Base-by-base conservation (phyloP, 2,888 invertebrate species). In the Maniola hyperantus region DNA sequence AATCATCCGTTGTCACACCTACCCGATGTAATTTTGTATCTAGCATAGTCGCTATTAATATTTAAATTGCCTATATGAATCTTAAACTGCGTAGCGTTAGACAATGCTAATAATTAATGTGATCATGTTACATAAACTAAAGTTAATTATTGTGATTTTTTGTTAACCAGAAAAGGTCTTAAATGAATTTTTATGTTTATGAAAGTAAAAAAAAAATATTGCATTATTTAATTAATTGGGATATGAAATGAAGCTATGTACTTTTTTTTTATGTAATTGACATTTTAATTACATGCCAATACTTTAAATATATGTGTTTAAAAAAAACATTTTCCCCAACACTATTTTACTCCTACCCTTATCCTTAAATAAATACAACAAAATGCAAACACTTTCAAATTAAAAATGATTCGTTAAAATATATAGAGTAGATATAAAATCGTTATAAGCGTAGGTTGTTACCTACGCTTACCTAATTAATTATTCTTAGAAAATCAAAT, bases 1-100 rank as follows among this genome's bases (percentile, higher is more conserved):
- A 87, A 89, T 82, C 79, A 80, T 77, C 79, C 77, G 83, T 83
- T 82, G 80, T 83, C 82, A 85, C 88, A 84, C 89, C 90, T 84
- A 87, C 85, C 79, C 77, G 71, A 69, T 72, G 70, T 76, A 74
- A 77, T 76, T 77, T 78, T 76, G 78, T 76, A 67, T 70, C 70
- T 71, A 62, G 74, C 70, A 66, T 71, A 72, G 69, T 73, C 74
- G 69, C 67, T 65, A 72, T 75, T 75, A 73, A 67, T 71, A 71
- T 74, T 71, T 69, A 69, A 71, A 72, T 53, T 18, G 8, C 7
- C 6, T 51, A 48, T 57, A 60, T 48, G 60, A 36, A 48, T 33
- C 18, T 34, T 36, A 60, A 60, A 34, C 34, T 36, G 11, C 13
- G 36, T 33, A 34, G n/a, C 36, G 18, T 51, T 26, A 50, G 18